Conservation (phyloP, 2,113 vertebrate genomes). For the cattle (Bos taurus) region ARS-UCD2.0 NC_037335.1:15545001-15545500, state of each 20-base stretch:
- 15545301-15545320: accelerated
- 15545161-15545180: not conserved
- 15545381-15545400: not conserved
- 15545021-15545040: not conserved
- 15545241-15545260: not conserved
- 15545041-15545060: not conserved
- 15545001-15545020: not conserved
- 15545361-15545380: not conserved
- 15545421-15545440: not conserved
- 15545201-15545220: not conserved
- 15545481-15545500: not conserved
- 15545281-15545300: not conserved
- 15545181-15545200: not conserved
- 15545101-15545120: not conserved
- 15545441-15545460: not conserved
- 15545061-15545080: not conserved
- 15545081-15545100: not conserved
- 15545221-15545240: not conserved
- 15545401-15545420: not conserved
- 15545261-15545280: not conserved
- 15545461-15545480: not conserved
- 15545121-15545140: not conserved
- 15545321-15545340: not conserved
- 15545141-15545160: accelerated
- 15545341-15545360: not conserved